Conservation (phyloP, 2,797 vertebrate genomes). For the Malurus splendens region DNA sequence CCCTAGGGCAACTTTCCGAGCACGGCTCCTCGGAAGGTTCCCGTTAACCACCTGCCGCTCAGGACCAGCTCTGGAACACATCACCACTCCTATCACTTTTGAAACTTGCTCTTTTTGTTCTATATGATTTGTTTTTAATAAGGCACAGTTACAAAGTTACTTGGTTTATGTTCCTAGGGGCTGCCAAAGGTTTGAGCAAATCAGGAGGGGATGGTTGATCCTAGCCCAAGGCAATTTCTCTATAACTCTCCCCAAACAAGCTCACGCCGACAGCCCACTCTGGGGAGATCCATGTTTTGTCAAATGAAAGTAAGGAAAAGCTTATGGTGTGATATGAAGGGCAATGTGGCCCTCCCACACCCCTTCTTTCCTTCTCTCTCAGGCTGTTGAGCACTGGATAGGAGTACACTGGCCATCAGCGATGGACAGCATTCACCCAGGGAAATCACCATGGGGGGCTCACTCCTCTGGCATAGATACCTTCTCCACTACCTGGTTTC, state of each 20-base stretch:
- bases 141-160: constrained; percentile 46
- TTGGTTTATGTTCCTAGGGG: constrained; percentile 15
- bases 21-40: not conserved
- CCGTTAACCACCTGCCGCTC: not conserved
- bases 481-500: not conserved
- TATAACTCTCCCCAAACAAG: not conserved
- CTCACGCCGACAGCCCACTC: not conserved
- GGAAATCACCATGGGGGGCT: fast-evolving
- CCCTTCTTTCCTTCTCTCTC: not conserved
- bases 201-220: not conserved
- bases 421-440: fast-evolving
- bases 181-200: constrained; percentile 39
- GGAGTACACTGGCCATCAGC: not conserved
- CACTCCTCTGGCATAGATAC: not conserved
- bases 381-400: not conserved
- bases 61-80: constrained; percentile 42
- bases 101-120: not conserved
- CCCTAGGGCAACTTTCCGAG: not conserved
- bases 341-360: not conserved
- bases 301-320: not conserved
- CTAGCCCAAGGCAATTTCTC: constrained; percentile 22
- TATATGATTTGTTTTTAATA: constrained; percentile 45
- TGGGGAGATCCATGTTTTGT: not conserved
- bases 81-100: not conserved
- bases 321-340: not conserved